These are phyloP conservation scores for Turritopsis dohrnii DNA, from an alignment of 30 jellyfish, hydroid and myxozoan species.

Conservation along the genomic window DNA sequence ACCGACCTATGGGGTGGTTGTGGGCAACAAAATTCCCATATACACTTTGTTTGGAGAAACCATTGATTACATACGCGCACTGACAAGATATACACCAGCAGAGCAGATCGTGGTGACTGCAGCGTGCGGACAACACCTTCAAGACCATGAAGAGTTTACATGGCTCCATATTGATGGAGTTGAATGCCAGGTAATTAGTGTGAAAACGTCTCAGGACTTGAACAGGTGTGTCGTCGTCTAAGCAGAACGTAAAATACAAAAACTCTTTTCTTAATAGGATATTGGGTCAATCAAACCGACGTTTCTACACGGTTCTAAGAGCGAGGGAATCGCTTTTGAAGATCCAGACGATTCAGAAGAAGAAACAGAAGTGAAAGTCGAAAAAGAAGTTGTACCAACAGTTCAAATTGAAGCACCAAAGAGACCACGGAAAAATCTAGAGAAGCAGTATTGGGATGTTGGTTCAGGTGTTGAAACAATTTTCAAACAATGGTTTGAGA, in stretches of 20 bases:
- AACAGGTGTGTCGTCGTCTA: too few species aligned
- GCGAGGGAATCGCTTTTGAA: conserved; percentile 20
- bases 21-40: conserved; percentile 30
- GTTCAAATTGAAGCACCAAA: background rate
- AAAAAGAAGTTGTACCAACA: background rate
- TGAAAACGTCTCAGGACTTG: too few species aligned
- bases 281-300: conserved; percentile 11
- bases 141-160: conserved; percentile 15
- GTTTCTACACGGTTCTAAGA: background rate
- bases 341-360: background rate
- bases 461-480: background rate
- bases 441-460: conserved; percentile 1
- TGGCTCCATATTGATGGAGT: conserved; percentile 11
- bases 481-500: background rate
- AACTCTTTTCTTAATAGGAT: background rate
- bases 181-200: conserved; percentile 19
- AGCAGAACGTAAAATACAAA: background rate
- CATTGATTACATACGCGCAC: conserved; percentile 22
- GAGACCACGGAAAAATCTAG: background rate
- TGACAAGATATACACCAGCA: conserved; percentile 18
- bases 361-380: conserved; percentile 11
- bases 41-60: conserved; percentile 26
- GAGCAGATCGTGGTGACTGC: conserved; percentile 23
- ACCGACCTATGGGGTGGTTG: conserved; percentile 31
- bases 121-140: background rate